A percentile compares a stretch with the other conserved stretches of the same genome.
Conservation (phyloP, 2,113 vertebrate species). For the Ophiodon elongatus region DNA sequence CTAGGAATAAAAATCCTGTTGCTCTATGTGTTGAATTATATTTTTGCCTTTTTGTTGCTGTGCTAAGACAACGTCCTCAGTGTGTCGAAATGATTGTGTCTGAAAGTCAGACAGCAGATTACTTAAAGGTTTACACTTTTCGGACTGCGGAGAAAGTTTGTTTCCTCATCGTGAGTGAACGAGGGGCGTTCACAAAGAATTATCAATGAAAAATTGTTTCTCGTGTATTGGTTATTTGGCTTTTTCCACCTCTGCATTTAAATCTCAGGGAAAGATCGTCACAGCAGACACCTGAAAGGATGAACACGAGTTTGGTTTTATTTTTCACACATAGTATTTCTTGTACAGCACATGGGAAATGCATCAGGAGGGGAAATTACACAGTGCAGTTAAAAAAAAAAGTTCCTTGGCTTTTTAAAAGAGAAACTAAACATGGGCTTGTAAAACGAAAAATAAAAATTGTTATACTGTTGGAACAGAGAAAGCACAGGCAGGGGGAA, state of each 20-base stretch:
- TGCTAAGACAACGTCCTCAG: background rate
- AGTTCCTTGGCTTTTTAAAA: slow-evolving; percentile 80
- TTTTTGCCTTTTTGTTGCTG: slow-evolving; percentile 8
- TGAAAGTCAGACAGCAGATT: background rate
- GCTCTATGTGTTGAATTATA: no score
- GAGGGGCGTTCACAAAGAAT: background rate
- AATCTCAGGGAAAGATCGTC: slow-evolving; percentile 10
- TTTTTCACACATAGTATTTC: slow-evolving; percentile 81
- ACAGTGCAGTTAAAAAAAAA: slow-evolving; percentile 64
- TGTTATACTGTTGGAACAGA: slow-evolving; percentile 55
- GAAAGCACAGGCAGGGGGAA: slow-evolving; percentile 67
- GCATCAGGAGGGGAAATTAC: slow-evolving; percentile 76
- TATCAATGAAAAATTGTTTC: background rate
- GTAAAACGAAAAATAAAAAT: slow-evolving; percentile 41
- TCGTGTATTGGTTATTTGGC: background rate
- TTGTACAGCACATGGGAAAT: slow-evolving; percentile 83
- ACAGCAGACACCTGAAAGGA: slow-evolving; percentile 73
- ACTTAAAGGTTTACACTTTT: background rate
- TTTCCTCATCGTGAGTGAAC: background rate
- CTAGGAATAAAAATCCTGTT: background rate
- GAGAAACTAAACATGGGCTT: slow-evolving; percentile 56
- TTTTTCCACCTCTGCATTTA: background rate
- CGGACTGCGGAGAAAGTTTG: background rate
- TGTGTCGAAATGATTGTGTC: background rate
- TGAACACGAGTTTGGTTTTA: slow-evolving; percentile 83